phyloP scores from a whole-genome alignment of 2,113 vertebrate species.

The Plestiodon gilberti region DNA sequence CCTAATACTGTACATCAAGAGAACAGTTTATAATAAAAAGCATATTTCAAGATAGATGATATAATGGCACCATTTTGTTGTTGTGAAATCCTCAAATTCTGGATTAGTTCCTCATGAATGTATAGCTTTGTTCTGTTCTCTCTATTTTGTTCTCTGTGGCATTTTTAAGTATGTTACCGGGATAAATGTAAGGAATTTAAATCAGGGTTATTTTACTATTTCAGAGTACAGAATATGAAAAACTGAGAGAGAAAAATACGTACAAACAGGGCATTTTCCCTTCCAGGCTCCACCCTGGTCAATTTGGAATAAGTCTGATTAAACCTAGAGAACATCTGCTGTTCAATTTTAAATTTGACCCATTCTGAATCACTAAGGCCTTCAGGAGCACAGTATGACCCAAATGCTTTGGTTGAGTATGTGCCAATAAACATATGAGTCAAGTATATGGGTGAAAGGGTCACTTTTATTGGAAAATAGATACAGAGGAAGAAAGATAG shows the following conservation, averaged over 20 bases:
- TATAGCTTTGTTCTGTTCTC: neutral
- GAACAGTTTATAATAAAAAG: neutral
- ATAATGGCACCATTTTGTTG: neutral
- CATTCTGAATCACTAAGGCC: neutral
- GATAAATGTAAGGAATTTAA: neutral
- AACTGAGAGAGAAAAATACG: neutral
- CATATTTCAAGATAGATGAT: neutral
- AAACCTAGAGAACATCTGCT: neutral
- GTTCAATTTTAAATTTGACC: neutral
- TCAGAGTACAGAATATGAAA: neutral
- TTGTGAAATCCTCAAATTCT: neutral
- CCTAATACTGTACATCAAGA: neutral
- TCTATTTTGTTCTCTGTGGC: neutral
- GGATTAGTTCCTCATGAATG: neutral
- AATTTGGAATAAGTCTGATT: neutral
- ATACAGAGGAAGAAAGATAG: too few species aligned
- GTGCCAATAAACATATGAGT: too few species aligned
- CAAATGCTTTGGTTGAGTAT: too few species aligned
- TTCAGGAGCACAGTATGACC: neutral
- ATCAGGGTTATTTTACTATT: neutral
- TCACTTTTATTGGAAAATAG: too few species aligned
- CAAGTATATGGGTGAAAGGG: too few species aligned
- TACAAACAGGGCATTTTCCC: too few species aligned
- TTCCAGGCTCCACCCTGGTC: neutral
- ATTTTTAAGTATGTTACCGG: too few species aligned